phyloP scores from a whole-genome alignment of 2,888 invertebrate species.

The Empis livida region DNA sequence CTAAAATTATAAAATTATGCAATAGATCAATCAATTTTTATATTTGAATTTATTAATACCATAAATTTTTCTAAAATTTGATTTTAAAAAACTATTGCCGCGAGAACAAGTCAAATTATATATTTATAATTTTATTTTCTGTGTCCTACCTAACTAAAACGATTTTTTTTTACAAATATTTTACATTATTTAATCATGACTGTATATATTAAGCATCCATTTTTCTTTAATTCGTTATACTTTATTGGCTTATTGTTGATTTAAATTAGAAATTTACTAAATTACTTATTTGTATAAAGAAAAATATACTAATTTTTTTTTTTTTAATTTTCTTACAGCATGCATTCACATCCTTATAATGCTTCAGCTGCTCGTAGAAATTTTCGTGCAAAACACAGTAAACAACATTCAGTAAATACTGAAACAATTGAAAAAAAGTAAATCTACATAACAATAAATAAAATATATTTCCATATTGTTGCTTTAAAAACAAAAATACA shows the following conservation, averaged over 20 bases:
- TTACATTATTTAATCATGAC: neutral
- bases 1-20: too few species aligned
- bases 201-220: neutral
- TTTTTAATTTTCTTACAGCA: conserved; percentile 19
- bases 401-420: conserved; percentile 15
- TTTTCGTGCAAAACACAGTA: conserved; percentile 25
- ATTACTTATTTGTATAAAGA: neutral
- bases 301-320: neutral
- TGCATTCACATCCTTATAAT: conserved; percentile 36
- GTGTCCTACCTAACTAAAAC: neutral
- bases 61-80: too few species aligned
- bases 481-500: too few species aligned
- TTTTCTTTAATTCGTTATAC: neutral
- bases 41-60: too few species aligned
- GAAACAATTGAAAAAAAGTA: conserved; percentile 3
- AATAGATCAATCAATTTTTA: too few species aligned
- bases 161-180: too few species aligned
- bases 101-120: too few species aligned
- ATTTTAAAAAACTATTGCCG: too few species aligned
- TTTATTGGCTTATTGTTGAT: neutral
- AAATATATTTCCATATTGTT: neutral
- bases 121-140: too few species aligned
- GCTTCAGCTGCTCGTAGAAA: conserved; percentile 27
- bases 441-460: conserved; percentile 1
- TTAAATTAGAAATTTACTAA: neutral